Conservation (phyloP, 1,140 invertebrate species). For the Periplaneta americana region DNA sequence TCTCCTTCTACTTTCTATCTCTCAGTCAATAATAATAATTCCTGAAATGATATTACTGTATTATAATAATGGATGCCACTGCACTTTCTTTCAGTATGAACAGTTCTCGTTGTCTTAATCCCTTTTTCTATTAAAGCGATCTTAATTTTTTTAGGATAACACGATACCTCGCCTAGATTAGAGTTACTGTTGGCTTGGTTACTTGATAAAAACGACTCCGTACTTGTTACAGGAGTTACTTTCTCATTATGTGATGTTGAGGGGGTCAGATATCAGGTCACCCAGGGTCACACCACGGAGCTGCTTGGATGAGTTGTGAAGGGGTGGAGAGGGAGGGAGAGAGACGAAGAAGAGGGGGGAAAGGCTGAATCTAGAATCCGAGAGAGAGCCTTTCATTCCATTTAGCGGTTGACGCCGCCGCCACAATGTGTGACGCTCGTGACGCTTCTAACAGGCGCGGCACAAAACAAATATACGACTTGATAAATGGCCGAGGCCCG, state of each 20-base stretch:
- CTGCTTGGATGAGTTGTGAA: neutral
- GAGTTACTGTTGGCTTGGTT: neutral
- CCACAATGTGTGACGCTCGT: neutral
- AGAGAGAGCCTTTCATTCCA: neutral
- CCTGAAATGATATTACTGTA: no score
- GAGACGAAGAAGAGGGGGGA: neutral
- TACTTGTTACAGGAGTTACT: neutral
- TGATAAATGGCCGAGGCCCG: neutral
- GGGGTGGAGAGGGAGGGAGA: neutral
- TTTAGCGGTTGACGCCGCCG: neutral
- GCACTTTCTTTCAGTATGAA: no score
- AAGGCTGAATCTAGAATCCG: no score
- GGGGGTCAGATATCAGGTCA: neutral
- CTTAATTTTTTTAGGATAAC: neutral
- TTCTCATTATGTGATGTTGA: neutral
- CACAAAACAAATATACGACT: neutral
- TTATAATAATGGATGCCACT: no score
- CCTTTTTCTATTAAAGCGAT: neutral
- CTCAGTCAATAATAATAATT: no score
- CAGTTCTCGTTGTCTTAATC: no score
- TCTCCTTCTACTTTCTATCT: no score
- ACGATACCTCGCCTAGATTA: neutral
- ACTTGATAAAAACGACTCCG: neutral
- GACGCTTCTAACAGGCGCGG: neutral
- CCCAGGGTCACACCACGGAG: neutral